phyloP scores from a whole-genome alignment of 2,797 vertebrate genomes.

The Pangasius krempfi region DNA sequence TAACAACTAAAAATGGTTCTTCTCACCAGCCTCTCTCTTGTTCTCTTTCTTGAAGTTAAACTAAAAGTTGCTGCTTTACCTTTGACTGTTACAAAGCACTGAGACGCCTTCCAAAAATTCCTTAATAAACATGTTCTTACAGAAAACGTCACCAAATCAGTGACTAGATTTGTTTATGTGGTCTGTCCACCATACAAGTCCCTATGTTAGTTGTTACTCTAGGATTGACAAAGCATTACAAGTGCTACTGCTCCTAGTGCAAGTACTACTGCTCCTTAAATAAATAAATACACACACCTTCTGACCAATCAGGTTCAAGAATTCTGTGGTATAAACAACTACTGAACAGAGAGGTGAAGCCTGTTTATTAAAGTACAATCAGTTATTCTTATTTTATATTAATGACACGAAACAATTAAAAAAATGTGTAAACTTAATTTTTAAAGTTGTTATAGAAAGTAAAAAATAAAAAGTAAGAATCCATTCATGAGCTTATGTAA shows the following conservation, averaged over 20 bases:
- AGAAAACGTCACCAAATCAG: not conserved
- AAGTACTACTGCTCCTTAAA: not conserved
- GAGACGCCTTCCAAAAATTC: not conserved
- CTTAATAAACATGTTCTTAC: not conserved
- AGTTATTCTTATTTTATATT: not conserved
- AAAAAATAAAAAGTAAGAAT: not conserved
- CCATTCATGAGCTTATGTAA: not conserved
- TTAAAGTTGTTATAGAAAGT: not conserved
- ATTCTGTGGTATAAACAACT: not conserved
- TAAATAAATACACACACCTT: not conserved
- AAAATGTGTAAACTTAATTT: not conserved
- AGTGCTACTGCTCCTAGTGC: too few species aligned
- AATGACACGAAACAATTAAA: not conserved
- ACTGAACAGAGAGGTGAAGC: not conserved
- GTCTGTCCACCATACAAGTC: not conserved
- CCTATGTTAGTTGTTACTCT: not conserved
- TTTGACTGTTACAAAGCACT: not conserved
- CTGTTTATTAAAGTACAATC: not conserved
- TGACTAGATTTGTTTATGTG: not conserved
- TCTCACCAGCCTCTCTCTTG: not conserved
- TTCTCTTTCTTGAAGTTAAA: not conserved
- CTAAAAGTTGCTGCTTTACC: not conserved
- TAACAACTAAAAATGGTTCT: not conserved
- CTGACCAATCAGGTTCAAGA: not conserved
- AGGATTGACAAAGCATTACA: not conserved